Evolutionary conservation across 1,140 invertebrate genomes (phyloP).

Genomic region (Drosophila ercepeae): DNA sequence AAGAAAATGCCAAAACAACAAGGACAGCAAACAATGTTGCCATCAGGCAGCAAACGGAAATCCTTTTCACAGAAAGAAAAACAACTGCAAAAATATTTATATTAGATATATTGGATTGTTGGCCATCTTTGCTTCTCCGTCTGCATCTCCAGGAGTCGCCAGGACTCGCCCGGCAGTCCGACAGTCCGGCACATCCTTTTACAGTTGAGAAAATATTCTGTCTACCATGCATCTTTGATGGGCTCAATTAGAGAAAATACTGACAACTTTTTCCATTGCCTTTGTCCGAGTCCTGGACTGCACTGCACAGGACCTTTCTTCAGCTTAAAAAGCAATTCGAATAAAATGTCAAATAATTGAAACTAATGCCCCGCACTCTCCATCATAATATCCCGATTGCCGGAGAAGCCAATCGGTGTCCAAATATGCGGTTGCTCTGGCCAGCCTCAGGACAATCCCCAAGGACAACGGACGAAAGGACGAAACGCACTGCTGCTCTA

Average conservation of each 20-base stretch:
- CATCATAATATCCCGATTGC: neutral
- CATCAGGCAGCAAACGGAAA: conserved; percentile 69
- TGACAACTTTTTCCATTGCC: conserved; percentile 8
- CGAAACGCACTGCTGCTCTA: conserved; percentile 18
- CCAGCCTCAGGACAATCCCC: neutral
- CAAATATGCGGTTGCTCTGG: conserved; percentile 1
- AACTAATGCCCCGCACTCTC: conserved; percentile 29
- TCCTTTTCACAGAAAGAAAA: conserved; percentile 66
- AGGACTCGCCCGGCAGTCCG: too few species aligned
- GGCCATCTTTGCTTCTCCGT: conserved; percentile 1
- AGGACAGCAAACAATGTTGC: conserved; percentile 51
- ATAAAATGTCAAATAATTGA: conserved; percentile 61
- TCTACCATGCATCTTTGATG: conserved; percentile 40
- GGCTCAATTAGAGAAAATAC: conserved; percentile 45
- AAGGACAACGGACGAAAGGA: neutral
- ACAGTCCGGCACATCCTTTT: conserved; percentile 13
- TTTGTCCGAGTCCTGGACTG: too few species aligned
- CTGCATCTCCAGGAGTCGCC: neutral
- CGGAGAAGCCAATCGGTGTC: conserved; percentile 23
- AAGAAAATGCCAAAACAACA: conserved; percentile 72
- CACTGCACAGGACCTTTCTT: neutral
- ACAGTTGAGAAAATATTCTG: conserved; percentile 37
- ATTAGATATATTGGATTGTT: conserved; percentile 77
- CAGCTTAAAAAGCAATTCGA: conserved; percentile 61
- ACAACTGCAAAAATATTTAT: conserved; percentile 81